A percentile compares a stretch with the other conserved stretches of the same genome.
These are phyloP conservation scores for Okapia johnstoni DNA, from an alignment of 2,113 vertebrate species.

Conservation along the genomic window DNA sequence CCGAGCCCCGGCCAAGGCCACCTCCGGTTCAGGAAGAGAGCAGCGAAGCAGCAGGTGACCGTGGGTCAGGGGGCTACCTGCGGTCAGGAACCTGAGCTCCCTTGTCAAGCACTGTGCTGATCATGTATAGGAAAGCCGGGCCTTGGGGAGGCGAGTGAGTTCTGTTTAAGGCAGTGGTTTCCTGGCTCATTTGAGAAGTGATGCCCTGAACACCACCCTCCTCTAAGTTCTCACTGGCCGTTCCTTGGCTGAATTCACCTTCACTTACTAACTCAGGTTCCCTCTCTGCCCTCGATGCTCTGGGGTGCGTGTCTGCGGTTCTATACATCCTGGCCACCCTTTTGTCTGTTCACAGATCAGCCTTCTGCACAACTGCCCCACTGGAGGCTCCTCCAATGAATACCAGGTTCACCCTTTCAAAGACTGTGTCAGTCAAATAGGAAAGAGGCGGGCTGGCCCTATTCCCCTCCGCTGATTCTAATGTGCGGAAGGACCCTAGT, in stretches of 20 bases:
- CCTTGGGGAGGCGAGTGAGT: fast-evolving
- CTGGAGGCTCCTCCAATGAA: neutral
- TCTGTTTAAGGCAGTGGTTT: fast-evolving
- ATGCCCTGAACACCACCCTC: fast-evolving
- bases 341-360: fast-evolving
- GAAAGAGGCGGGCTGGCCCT: neutral
- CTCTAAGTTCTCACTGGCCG: neutral
- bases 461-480: neutral
- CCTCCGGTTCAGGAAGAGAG: neutral
- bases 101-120: neutral
- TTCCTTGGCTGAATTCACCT: fast-evolving
- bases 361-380: neutral
- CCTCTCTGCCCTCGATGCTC: neutral
- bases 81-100: fast-evolving
- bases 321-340: fast-evolving
- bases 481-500: too few species aligned
- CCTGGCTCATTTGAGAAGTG: neutral
- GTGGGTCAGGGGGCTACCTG: fast-evolving
- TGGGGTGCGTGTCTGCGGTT: neutral
- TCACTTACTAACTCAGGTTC: neutral
- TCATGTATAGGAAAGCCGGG: fast-evolving
- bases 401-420: neutral
- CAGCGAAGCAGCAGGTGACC: too few species aligned
- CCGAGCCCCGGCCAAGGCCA: neutral
- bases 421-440: neutral